phyloP scores from a whole-genome alignment of 2,797 vertebrate genomes.

The Alca torda region DNA sequence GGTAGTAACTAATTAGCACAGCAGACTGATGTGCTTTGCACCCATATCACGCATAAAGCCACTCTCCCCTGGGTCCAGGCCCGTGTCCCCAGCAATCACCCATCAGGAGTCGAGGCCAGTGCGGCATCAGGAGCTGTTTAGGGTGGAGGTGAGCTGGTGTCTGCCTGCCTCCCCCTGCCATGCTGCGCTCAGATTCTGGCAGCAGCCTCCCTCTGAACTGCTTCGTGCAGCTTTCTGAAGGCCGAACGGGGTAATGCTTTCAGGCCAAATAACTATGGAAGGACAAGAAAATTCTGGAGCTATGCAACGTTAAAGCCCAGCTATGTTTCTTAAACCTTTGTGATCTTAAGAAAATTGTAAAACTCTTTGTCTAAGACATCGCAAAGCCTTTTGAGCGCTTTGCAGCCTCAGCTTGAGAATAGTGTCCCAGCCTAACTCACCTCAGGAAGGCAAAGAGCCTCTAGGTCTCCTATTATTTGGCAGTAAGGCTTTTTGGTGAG shows the following conservation, averaged over 20 bases:
- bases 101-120: background rate
- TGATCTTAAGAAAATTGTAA: background rate
- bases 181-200: background rate
- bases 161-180: background rate
- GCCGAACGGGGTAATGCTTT: background rate
- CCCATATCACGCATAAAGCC: background rate
- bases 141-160: background rate
- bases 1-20: slow-evolving; percentile 24
- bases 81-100: background rate
- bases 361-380: background rate
- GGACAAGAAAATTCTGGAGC: background rate
- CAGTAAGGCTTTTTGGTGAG: background rate
- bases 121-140: fast-evolving
- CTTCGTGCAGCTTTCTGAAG: background rate
- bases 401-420: background rate
- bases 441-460: background rate
- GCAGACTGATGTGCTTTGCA: background rate
- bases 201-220: background rate
- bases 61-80: background rate
- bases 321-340: background rate
- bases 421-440: background rate
- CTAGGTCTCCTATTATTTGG: background rate
- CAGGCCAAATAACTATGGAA: background rate
- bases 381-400: background rate
- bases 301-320: background rate